Conservation (phyloP, 2,797 vertebrate species). For the Melanogrammus aeglefinus region DNA sequence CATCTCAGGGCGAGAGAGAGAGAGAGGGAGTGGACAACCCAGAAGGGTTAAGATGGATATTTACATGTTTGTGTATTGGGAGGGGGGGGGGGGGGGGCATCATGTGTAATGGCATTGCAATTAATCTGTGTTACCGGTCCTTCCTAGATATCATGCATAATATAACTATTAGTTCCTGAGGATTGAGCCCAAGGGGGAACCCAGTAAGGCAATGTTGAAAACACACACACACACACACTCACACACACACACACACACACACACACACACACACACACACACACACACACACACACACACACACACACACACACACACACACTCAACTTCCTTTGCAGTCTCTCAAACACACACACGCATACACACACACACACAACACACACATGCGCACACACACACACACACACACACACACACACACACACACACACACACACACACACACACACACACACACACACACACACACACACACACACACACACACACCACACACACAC, state of each 20-base stretch:
- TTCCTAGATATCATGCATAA: slow-evolving; percentile 58
- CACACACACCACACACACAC: slow-evolving; percentile 21
- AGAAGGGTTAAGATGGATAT: slow-evolving; percentile 60
- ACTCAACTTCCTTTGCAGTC: too few relatives aligned
- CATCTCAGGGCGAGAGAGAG: neutral
- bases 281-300: slow-evolving; percentile 24
- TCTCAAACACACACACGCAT: too few relatives aligned
- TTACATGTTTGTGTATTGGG: slow-evolving; percentile 60
- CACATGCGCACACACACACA: too few relatives aligned
- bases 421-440: neutral
- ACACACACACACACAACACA: too few relatives aligned
- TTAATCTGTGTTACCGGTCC: slow-evolving; percentile 59
- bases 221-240: slow-evolving; percentile 14
- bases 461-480: slow-evolving; percentile 30
- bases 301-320: slow-evolving; percentile 13
- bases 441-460: slow-evolving; percentile 17
- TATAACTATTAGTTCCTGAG: slow-evolving; percentile 54
- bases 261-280: slow-evolving; percentile 24
- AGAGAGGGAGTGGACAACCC: neutral
- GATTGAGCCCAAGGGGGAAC: slow-evolving; percentile 58
- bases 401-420: too few relatives aligned
- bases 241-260: slow-evolving; percentile 20
- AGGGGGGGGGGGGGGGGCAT: slow-evolving; percentile 5
- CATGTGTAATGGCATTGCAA: slow-evolving; percentile 60
- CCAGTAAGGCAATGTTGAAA: slow-evolving; percentile 35